Conservation (phyloP, 1,140 invertebrate species). For the Pseudomyrmex cubaensis region DNA sequence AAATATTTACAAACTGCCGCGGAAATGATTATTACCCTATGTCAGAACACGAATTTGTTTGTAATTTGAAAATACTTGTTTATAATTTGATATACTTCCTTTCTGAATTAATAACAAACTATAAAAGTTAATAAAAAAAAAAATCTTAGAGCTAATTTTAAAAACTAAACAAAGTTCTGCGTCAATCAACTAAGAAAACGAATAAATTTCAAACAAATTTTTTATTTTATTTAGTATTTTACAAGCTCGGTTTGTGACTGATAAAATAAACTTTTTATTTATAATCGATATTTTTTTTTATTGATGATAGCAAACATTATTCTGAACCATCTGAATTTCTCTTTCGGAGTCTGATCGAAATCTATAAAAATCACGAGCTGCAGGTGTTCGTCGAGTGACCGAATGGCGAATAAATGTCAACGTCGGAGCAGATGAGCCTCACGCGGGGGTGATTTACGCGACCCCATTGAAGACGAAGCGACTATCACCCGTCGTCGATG, state of each 20-base stretch:
- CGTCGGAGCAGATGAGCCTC: constrained; percentile 28
- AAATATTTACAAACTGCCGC: neutral
- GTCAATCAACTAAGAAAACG: too few relatives aligned
- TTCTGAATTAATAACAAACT: too few relatives aligned
- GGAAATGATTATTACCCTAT: neutral
- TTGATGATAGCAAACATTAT: neutral
- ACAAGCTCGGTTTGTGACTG: neutral
- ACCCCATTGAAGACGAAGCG: constrained; percentile 71
- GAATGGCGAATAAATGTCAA: constrained; percentile 71
- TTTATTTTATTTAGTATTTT: neutral
- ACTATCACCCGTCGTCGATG: constrained; percentile 40
- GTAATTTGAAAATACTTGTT: too few relatives aligned
- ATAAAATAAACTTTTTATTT: neutral
- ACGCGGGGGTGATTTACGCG: constrained; percentile 70
- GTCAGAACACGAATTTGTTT: too few relatives aligned
- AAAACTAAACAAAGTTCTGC: too few relatives aligned
- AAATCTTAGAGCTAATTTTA: too few relatives aligned
- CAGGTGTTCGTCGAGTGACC: constrained; percentile 34
- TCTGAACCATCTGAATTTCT: neutral
- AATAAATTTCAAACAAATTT: too few relatives aligned
- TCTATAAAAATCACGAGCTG: constrained; percentile 1
- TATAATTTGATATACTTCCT: too few relatives aligned
- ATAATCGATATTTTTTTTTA: neutral
- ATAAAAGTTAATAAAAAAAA: too few relatives aligned
- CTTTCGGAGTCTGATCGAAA: constrained; percentile 1